Evolutionary conservation across 2,797 vertebrate species (phyloP).

Genomic region (Tenualosa thibaudeaui): DNA sequence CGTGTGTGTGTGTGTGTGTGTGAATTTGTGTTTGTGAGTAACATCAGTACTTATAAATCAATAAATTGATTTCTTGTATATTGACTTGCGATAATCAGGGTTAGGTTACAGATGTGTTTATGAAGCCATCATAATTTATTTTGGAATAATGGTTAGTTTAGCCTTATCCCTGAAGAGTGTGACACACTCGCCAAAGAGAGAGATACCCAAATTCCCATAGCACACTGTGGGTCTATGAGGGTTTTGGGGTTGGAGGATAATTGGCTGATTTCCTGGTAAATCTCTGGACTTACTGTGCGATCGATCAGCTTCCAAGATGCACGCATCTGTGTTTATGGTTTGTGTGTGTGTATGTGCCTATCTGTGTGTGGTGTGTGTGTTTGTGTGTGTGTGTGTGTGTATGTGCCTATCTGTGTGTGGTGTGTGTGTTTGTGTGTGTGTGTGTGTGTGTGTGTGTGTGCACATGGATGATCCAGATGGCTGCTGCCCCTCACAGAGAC

Average conservation of each 20-base stretch:
- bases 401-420: constrained; percentile 24
- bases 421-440: constrained; percentile 12
- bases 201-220: not conserved
- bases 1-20: not conserved
- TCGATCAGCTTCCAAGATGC: constrained; percentile 39
- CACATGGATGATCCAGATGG: constrained; percentile 53
- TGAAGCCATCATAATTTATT: too few relatives aligned
- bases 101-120: too few relatives aligned
- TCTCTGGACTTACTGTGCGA: constrained; percentile 45
- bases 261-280: constrained; percentile 48
- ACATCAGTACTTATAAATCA: too few relatives aligned
- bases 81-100: too few relatives aligned
- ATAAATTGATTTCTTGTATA: too few relatives aligned
- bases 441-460: constrained; percentile 32
- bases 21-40: not conserved
- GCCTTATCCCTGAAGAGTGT: too few relatives aligned
- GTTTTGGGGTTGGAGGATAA: constrained; percentile 48
- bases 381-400: constrained; percentile 32
- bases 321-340: not conserved
- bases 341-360: not conserved
- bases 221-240: too few relatives aligned
- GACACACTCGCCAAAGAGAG: not conserved
- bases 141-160: too few relatives aligned
- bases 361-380: constrained; percentile 5
- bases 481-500: constrained; percentile 45